phyloP scores from a whole-genome alignment of 23 tunicate genomes.

The Ciona savignyi region DNA sequence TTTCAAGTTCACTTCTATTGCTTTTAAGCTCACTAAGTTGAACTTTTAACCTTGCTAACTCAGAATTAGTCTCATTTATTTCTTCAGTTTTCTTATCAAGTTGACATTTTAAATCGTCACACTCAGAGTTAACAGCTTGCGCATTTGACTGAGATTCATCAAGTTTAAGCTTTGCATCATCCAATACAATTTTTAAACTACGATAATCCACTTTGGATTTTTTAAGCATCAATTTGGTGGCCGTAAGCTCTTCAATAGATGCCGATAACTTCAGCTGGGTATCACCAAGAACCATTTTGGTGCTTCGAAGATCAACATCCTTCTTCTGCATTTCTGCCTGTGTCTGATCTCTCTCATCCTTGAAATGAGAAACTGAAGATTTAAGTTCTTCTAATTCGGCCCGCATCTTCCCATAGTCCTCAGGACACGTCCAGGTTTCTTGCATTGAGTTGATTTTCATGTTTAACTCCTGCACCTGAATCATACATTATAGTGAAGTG shows the following conservation, averaged over 20 bases:
- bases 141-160: no score
- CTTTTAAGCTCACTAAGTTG: no score
- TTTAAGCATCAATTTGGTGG: neutral
- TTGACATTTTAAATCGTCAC: no score
- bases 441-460: neutral
- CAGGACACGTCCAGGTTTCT: neutral
- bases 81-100: no score
- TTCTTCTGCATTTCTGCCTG: neutral
- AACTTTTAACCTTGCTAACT: no score
- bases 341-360: neutral
- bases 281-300: neutral
- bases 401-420: neutral
- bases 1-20: no score
- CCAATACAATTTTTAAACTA: neutral
- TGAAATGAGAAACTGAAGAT: neutral
- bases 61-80: no score
- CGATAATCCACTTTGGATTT: neutral
- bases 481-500: no score
- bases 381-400: neutral
- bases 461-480: neutral
- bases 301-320: neutral
- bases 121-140: no score
- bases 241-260: neutral
- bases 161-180: no score
- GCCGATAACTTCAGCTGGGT: neutral